These are phyloP conservation scores for Micropoecilia bifurca DNA, from an alignment of 2,797 vertebrate genomes.

Conservation along the genomic window DNA sequence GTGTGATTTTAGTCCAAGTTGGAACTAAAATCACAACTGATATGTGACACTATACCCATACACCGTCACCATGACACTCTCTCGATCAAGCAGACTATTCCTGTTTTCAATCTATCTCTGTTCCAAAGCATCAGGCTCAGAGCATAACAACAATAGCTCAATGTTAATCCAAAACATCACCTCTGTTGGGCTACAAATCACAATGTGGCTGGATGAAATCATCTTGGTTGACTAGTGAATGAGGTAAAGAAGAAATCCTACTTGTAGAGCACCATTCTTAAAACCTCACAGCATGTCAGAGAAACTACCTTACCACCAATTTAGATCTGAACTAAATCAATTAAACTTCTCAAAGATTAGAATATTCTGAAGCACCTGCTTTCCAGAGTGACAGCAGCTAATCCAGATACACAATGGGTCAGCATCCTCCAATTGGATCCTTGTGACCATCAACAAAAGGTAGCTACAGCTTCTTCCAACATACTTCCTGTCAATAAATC, in stretches of 20 bases:
- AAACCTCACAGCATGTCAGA: background rate
- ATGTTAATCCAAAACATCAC: background rate
- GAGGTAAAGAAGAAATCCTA: background rate
- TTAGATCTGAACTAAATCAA: background rate
- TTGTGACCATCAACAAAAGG: constrained; percentile 32
- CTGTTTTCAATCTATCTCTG: background rate
- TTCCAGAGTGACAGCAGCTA: constrained; percentile 5
- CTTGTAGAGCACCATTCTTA: background rate
- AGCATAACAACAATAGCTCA: background rate
- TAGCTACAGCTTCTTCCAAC: constrained; percentile 16
- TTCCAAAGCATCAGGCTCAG: background rate
- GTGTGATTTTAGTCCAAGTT: background rate
- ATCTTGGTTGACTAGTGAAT: background rate
- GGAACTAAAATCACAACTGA: background rate
- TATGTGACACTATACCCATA: background rate
- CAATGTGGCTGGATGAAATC: background rate
- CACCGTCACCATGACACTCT: background rate
- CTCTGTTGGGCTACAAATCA: background rate
- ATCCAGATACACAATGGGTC: constrained; percentile 20
- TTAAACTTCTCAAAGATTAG: background rate
- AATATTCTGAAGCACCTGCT: constrained; percentile 41
- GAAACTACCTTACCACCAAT: background rate
- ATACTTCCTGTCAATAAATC: constrained; percentile 67
- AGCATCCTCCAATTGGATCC: constrained; percentile 26
- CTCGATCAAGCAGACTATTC: background rate